Evolutionary conservation across 2,797 vertebrate genomes (phyloP), one percentile per base, ranked within the genome.

Genomic region (Chromis chromis): DNA sequence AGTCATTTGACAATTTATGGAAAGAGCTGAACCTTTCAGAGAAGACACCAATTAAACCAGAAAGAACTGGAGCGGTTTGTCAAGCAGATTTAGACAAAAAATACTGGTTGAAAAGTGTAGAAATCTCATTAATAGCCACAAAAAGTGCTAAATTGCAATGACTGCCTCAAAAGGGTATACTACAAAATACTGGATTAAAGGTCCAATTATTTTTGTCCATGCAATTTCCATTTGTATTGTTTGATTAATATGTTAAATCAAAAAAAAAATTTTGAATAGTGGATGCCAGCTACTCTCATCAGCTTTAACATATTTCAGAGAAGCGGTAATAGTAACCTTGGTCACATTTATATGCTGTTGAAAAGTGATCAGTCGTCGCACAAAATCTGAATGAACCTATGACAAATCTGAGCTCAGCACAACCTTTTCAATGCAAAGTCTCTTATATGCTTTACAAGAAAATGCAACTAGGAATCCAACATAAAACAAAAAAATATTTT

Each of bases 391-490:
- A 33, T 58, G 21, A 56, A 16, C n/a, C 46, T 59, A 16, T 33
- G 53, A 12, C 4, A 48, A 16, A 28, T 49, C 19, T 57, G 31
- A 52, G 46, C 46, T 61, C 6, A 16, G 42, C 31, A 65, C 31
- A 25, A 55, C 22, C n/a, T 54, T 53, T 58, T 21, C 27, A 9
- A 25, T 50, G 6, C 57, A 71, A 64, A 14, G 24, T 22, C 42
- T 40, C 6, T 54, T 55, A 6, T 9, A 44, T 31, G 36, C 16
- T 57, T 62, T 50, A 21, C 8, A 55, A 27, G 27, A 14, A 54
- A 56, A 42, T 24, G 10, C 48, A 50, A 24, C 21, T 12, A 12
- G 21, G 48, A 42, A 42, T 14, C 16, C 14, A 42, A 14, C 39
- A 42, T 42, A 3, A n/a, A 16, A 42, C 19, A 9, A 21, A n/a